Base-by-base conservation (phyloP, 2,888 invertebrate genomes). In the Deroplatys truncata region DNA sequence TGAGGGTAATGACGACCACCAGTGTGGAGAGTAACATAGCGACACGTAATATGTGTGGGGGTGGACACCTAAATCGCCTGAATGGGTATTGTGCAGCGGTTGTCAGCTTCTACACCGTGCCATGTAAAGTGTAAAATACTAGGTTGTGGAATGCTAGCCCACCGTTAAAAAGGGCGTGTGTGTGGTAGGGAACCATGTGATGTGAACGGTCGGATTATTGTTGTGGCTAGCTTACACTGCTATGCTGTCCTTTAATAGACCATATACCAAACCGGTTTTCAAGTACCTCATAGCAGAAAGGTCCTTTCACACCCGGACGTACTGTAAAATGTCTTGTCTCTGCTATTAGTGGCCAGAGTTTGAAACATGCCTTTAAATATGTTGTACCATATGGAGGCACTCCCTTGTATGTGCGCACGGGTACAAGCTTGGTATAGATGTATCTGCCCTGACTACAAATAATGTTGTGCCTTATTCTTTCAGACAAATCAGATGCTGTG, bases 191-290 rank as follows among this genome's bases (percentile, higher is more conserved):
- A 56, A 49, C 85, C 43, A 49, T 85, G 56, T 85, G 85, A 85
- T 85, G 85, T 85, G 85, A 85, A 85, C 49, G 85, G n/a, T 35
- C 85, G 43, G 85, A 49, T 85, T 85, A 85, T 85, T 56, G 85
- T 85, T 85, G 85, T 28, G 85, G 85, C 49, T 49, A 13, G 25
- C 28, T 56, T 85, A 85, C 85, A 85, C 85, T 85, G 85, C 85
- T 85, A 49, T 43, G 85, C 28, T 85, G 85, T 28, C 56, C 85
- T 85, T 85, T 28, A 28, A 56, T 49, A 85, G 85, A 56, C 85
- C 85, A 43, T 85, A 85, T 85, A 85, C 85, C 85, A 85, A 85
- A 85, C 85, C 56, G 85, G 85, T 85, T 85, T 85, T 49, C 85
- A 85, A 85, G 85, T 85, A 85, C n/a, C 85, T 85, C 43, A 49